Conservation (phyloP, 2,113 vertebrate species). For the Steatornis caripensis region DNA sequence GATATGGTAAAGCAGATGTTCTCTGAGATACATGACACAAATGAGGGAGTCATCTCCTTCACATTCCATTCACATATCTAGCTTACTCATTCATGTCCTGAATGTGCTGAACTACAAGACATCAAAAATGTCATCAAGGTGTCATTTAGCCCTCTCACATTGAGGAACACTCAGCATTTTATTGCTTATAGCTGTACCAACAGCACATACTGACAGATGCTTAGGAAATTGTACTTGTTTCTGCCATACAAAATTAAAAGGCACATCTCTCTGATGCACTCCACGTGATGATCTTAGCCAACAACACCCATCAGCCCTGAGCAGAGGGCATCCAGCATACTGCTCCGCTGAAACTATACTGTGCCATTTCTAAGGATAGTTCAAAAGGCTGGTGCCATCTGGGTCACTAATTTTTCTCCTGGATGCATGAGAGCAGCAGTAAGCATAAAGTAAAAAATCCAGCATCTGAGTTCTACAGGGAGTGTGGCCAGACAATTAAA, state of each 20-base stretch:
- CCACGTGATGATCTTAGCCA: background rate
- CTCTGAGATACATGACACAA: background rate
- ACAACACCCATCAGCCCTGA: background rate
- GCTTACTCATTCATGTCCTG: background rate
- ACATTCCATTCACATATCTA: background rate
- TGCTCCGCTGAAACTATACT: background rate
- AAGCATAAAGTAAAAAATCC: background rate
- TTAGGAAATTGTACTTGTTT: background rate
- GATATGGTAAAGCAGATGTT: background rate
- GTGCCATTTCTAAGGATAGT: background rate
- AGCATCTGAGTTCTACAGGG: background rate
- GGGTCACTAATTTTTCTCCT: background rate
- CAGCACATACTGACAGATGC: background rate
- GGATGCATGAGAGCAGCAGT: background rate
- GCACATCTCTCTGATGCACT: background rate
- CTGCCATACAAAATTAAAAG: background rate
- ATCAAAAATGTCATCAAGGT: background rate
- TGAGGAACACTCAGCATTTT: background rate
- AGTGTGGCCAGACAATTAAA: background rate
- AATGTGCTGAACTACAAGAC: background rate
- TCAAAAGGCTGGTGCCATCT: background rate
- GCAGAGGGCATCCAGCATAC: background rate
- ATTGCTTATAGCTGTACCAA: background rate
- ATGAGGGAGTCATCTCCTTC: background rate
- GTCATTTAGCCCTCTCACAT: background rate